phyloP scores from a whole-genome alignment of 2,888 invertebrate genomes.

The Cheilosia pagana region DNA sequence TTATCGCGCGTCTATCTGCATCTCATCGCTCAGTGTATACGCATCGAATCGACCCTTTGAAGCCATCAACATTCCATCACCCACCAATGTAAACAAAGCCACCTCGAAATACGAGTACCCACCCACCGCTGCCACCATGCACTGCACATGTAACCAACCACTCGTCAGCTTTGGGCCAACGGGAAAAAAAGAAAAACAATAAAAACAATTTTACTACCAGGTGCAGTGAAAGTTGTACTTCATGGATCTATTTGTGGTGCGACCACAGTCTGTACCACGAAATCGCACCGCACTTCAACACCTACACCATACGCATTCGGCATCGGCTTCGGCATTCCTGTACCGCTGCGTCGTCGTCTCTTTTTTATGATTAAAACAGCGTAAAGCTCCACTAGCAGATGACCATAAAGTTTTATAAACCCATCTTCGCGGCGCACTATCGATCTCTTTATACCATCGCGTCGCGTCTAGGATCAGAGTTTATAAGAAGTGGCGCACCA shows the following conservation, averaged over 20 bases:
- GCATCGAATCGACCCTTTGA: conserved; percentile 55
- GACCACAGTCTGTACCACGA: conserved; percentile 49
- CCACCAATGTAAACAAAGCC: conserved; percentile 51
- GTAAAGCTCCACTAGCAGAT: conserved; percentile 68
- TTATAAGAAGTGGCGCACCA: conserved; percentile 45
- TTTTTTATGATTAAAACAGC: conserved; percentile 48
- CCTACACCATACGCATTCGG: conserved; percentile 15
- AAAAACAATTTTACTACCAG: conserved; percentile 49
- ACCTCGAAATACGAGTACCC: conserved; percentile 32
- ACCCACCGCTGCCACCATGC: conserved; percentile 13
- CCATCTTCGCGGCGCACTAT: conserved; percentile 29
- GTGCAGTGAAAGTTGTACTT: conserved; percentile 70
- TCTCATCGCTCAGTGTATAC: conserved; percentile 46
- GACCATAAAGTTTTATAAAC: conserved; percentile 65
- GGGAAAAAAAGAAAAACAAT: conserved; percentile 1
- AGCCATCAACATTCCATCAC: conserved; percentile 68
- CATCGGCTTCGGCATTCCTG: conserved; percentile 17
- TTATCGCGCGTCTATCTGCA: conserved; percentile 44
- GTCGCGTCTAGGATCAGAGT: conserved; percentile 18
- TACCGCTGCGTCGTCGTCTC: background rate
- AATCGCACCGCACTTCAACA: conserved; percentile 50
- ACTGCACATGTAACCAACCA: conserved; percentile 32
- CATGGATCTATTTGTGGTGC: conserved; percentile 59
- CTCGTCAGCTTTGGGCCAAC: conserved; percentile 52
- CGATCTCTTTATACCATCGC: conserved; percentile 18